Evolutionary conservation across 1,140 invertebrate genomes (phyloP), one percentile per base, ranked within the genome.

Genomic region (Pogonus chalceus): DNA sequence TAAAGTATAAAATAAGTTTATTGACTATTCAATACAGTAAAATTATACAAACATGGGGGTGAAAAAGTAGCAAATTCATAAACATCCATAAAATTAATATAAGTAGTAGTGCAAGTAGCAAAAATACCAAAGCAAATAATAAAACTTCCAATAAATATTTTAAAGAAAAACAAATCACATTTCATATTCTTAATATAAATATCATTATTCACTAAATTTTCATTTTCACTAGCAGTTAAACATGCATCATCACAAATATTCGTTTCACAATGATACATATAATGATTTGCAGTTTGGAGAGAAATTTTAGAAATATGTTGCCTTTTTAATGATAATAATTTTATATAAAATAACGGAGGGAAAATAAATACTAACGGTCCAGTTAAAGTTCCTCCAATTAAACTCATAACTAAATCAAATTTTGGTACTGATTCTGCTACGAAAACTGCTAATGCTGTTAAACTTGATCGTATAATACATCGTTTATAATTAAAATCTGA

Each of bases 391-490:
- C 91, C 91, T 2, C 86, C 86, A 2, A 95, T 82, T 2, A 96
- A 71, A 22, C 90, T 81, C 81, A 96, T 87, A 1, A 96, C 83
- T n/a, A 90, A 74, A 56, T 92, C 90, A 65, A 95, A 95, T 57
- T 84, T 76, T 0, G 92, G 91, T 1, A 96, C 79, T 2, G 84
- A 79, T 71, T 91, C 86, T 0, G 83, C 90, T 2, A 93, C 71
- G 18, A 90, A 79, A 2, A 94, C 79, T 0, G 84, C 83, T 1
- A 85, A 55, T 0, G 79, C 74, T 12, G 92, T 76, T 1, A 94
- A 70, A 0, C 73, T 65, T 1, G 87, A 85, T 31, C 92, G 75
- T 18, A 90, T 67, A 0, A 85, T 66, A 51, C 87, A 85, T 4
- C 93, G 76, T 64, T 84, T 85, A 67, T 80, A 77, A 51, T 81